phyloP scores from a whole-genome alignment of 92 coral and sea anemone genomes.

The Palythoa caribaeorum region DNA sequence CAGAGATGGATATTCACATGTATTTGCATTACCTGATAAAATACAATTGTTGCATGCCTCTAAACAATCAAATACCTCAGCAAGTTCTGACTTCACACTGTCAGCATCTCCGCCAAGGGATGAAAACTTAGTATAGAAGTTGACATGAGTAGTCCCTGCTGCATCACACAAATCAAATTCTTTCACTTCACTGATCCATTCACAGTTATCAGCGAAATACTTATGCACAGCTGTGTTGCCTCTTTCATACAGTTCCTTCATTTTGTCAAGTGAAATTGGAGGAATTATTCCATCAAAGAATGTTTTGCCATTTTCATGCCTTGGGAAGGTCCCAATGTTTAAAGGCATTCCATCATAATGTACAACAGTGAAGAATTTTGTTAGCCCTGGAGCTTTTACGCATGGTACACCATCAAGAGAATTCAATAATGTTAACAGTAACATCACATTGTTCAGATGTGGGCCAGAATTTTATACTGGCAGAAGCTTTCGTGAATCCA shows the following conservation, averaged over 20 bases:
- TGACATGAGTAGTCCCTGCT: slow-evolving; percentile 59
- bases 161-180: slow-evolving; percentile 57
- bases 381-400: slow-evolving; percentile 14
- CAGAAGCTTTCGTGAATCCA: slow-evolving; percentile 37
- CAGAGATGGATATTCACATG: slow-evolving; percentile 38
- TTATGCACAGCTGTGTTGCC: slow-evolving; percentile 61
- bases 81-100: slow-evolving; percentile 55
- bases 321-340: slow-evolving; percentile 72
- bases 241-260: slow-evolving; percentile 59
- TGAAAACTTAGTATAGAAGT: slow-evolving; percentile 54
- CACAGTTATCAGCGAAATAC: slow-evolving; percentile 48
- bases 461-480: slow-evolving; percentile 58
- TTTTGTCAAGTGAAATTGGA: slow-evolving; percentile 25
- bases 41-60: slow-evolving; percentile 58
- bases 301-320: slow-evolving; percentile 58
- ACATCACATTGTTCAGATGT: slow-evolving; percentile 62
- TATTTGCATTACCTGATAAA: slow-evolving; percentile 44
- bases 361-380: slow-evolving; percentile 30
- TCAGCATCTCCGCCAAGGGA: slow-evolving; percentile 62
- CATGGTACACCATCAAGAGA: slow-evolving; percentile 66
- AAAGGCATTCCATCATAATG: slow-evolving; percentile 83
- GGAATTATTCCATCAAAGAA: slow-evolving; percentile 72
- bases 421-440: slow-evolving; percentile 52
- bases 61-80: slow-evolving; percentile 30
- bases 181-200: slow-evolving; percentile 74